Conservation (phyloP, 2,113 vertebrate genomes). For the Deroptyus accipitrinus region DNA sequence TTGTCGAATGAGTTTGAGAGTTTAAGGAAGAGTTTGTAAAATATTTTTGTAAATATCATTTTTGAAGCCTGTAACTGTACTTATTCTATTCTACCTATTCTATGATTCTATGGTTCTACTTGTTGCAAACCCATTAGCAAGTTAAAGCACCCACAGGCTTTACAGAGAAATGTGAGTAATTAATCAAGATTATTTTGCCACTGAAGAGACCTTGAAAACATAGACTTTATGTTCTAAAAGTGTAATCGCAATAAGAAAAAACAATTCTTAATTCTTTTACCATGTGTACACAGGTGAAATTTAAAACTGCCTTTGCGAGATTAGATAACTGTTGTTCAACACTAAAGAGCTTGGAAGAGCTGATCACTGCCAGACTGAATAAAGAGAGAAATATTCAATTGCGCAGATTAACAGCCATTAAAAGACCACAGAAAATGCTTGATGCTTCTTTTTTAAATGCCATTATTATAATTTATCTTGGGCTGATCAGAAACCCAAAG, state of each 20-base stretch:
- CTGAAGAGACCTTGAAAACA: not conserved
- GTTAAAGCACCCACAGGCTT: not conserved
- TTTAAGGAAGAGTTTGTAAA: not conserved
- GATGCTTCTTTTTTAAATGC: not conserved
- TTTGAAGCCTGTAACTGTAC: not conserved
- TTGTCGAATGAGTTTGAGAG: not conserved
- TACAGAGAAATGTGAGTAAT: not conserved
- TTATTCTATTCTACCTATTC: not conserved
- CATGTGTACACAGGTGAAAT: not conserved
- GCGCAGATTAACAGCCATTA: not conserved
- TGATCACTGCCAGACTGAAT: not conserved
- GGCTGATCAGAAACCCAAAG: not conserved
- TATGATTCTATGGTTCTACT: not conserved
- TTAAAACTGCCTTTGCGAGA: not conserved
- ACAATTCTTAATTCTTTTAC: not conserved
- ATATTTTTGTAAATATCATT: not conserved
- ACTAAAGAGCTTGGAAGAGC: not conserved
- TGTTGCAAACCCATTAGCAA: not conserved
- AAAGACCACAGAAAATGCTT: not conserved
- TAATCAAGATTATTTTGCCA: not conserved
- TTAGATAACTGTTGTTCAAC: not conserved
- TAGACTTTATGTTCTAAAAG: not conserved
- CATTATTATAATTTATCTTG: not conserved
- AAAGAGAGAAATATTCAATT: not conserved
- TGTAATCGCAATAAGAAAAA: not conserved